phyloP scores from a whole-genome alignment of 2,888 invertebrate genomes.

The Lordiphosa andalusiaca region DNA sequence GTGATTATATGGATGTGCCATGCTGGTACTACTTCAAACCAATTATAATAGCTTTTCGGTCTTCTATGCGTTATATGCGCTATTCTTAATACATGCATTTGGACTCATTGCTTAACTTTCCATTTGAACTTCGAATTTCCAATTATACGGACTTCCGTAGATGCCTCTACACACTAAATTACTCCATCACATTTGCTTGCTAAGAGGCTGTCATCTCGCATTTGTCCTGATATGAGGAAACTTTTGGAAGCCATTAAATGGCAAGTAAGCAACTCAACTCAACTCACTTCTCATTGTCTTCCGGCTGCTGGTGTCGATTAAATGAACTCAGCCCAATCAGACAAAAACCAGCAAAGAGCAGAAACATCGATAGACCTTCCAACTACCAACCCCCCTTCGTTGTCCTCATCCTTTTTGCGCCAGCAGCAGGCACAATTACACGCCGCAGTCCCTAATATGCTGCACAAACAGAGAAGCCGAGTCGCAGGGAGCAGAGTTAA shows the following conservation, averaged over 20 bases:
- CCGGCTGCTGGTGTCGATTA: conserved; percentile 66
- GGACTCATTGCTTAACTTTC: too few relatives aligned
- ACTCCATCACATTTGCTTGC: conserved; percentile 3
- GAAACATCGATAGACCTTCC: conserved; percentile 19
- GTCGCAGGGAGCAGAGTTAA: conserved; percentile 22
- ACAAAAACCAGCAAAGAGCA: conserved; percentile 40
- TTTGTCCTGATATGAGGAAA: conserved; percentile 68
- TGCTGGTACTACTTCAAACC: too few relatives aligned
- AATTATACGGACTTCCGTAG: too few relatives aligned
- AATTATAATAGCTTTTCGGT: too few relatives aligned
- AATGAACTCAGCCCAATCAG: conserved; percentile 67
- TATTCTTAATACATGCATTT: too few relatives aligned
- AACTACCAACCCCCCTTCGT: conserved; percentile 3
- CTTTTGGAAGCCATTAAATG: conserved; percentile 77
- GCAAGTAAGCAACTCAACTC: conserved; percentile 55
- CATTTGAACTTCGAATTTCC: too few relatives aligned
- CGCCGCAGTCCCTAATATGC: conserved; percentile 67
- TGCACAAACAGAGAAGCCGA: conserved; percentile 40
- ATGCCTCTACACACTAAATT: too few relatives aligned
- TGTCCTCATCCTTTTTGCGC: conserved; percentile 22
- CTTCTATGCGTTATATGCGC: too few relatives aligned
- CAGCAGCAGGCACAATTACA: conserved; percentile 68
- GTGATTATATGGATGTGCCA: too few relatives aligned
- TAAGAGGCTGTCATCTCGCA: conserved; percentile 52
- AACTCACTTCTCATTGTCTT: conserved; percentile 40